Conservation (phyloP, 92 coral and sea anemone genomes). For the Hydrozoanthus gracilis region DNA sequence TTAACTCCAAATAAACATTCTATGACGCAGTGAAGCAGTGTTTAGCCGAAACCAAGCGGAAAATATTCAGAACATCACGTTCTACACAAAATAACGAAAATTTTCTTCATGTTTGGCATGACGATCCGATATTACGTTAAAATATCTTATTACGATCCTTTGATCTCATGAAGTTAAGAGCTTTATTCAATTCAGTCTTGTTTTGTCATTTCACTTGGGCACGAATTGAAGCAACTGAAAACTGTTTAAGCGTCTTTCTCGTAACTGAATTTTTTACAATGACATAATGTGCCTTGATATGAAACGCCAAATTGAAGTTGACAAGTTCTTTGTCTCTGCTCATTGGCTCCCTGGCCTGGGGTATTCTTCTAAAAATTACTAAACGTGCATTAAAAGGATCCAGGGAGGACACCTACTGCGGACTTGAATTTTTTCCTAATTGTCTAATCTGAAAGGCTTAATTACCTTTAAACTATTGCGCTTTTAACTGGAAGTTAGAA, state of each 20-base stretch:
- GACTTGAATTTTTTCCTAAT: slow-evolving; percentile 26
- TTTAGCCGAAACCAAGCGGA: background rate
- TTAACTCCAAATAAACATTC: background rate
- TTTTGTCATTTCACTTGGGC: background rate
- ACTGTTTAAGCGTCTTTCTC: background rate
- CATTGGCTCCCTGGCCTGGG: slow-evolving; percentile 26
- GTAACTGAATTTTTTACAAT: slow-evolving; percentile 28
- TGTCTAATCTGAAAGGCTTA: slow-evolving; percentile 35
- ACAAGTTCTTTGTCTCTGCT: slow-evolving; percentile 25
- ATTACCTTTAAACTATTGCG: background rate
- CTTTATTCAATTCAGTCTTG: background rate
- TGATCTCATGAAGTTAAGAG: background rate
- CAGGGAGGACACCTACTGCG: slow-evolving; percentile 6
- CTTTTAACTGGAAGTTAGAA: slow-evolving; percentile 18
- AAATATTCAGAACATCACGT: background rate
- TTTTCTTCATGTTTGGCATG: background rate
- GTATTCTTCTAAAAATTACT: slow-evolving; percentile 41
- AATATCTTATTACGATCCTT: background rate
- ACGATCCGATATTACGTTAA: background rate
- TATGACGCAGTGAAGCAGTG: background rate
- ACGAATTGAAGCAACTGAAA: slow-evolving; percentile 15
- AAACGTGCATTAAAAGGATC: slow-evolving; percentile 34
- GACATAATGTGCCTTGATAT: background rate
- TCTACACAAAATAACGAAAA: background rate
- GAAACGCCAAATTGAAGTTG: slow-evolving; percentile 37